Evolutionary conservation across 1,140 invertebrate species (phyloP).

Genomic region (Drosophila pectinifera): DNA sequence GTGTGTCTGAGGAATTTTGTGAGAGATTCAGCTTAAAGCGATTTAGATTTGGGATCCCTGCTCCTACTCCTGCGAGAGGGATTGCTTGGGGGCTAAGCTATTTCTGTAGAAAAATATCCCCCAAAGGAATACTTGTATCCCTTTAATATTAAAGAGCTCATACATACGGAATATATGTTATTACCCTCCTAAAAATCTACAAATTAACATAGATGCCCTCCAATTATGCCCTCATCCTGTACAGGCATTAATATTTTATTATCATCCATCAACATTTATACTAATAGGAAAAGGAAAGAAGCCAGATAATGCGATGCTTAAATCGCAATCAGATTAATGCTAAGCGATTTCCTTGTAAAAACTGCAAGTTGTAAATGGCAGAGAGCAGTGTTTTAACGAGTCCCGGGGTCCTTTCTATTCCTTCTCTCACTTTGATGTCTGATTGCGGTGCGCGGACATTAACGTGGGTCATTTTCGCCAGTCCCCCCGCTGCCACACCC

Average conservation of each 20-base stretch:
- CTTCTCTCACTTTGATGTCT: conserved; percentile 21
- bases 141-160: neutral
- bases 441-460: conserved; percentile 63
- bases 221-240: conserved; percentile 6
- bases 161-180: too few relatives aligned
- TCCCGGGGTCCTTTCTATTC: conserved; percentile 6
- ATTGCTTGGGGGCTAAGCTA: conserved; percentile 3
- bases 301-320: conserved; percentile 40
- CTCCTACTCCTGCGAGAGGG: conserved; percentile 15
- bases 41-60: conserved; percentile 46
- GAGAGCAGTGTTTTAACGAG: conserved; percentile 63
- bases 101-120: neutral
- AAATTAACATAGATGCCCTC: conserved; percentile 10
- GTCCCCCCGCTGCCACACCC: conserved; percentile 26
- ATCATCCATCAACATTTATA: conserved; percentile 33
- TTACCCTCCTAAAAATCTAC: neutral
- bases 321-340: conserved; percentile 71
- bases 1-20: conserved; percentile 11
- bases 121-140: neutral
- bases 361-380: conserved; percentile 62
- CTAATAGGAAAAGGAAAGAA: neutral
- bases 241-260: conserved; percentile 17
- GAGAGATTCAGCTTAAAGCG: conserved; percentile 51
- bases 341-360: conserved; percentile 56
- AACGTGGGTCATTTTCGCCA: conserved; percentile 74